phyloP scores from a whole-genome alignment of 2,888 invertebrate species.

The Sarcophaga subvicina region DNA sequence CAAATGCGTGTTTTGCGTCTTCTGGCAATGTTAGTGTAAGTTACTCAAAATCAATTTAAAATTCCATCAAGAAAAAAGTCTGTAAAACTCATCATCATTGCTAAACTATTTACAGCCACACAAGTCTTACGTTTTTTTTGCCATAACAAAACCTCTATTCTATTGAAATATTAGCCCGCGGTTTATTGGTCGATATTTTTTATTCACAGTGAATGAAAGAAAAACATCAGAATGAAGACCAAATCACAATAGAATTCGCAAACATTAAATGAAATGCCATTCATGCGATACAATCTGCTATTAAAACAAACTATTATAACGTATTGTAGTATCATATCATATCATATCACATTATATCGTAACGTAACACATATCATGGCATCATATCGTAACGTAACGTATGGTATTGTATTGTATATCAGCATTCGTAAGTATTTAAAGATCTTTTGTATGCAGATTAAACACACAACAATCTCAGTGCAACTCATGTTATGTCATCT shows the following conservation, averaged over 20 bases:
- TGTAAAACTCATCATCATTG: slow-evolving; percentile 44
- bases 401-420: background rate
- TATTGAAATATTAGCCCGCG: slow-evolving; percentile 34
- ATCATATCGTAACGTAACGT: background rate
- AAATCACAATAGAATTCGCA: slow-evolving; percentile 28
- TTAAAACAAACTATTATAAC: too few relatives aligned
- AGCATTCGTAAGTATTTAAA: background rate
- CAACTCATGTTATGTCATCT: background rate
- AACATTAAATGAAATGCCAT: background rate
- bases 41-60: too few relatives aligned
- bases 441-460: slow-evolving; percentile 53
- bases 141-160: slow-evolving; percentile 23
- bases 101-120: background rate
- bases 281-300: too few relatives aligned
- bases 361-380: too few relatives aligned
- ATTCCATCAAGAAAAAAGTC: background rate
- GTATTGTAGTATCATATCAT: background rate
- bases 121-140: background rate
- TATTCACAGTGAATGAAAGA: background rate
- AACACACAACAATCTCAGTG: slow-evolving; percentile 39
- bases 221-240: slow-evolving; percentile 4
- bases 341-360: too few relatives aligned
- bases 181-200: slow-evolving; percentile 56
- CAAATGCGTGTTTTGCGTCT: too few relatives aligned
- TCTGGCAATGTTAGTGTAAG: too few relatives aligned